Evolutionary conservation across 2,113 vertebrate genomes (phyloP).

Genomic region (Panthera uncia): DNA sequence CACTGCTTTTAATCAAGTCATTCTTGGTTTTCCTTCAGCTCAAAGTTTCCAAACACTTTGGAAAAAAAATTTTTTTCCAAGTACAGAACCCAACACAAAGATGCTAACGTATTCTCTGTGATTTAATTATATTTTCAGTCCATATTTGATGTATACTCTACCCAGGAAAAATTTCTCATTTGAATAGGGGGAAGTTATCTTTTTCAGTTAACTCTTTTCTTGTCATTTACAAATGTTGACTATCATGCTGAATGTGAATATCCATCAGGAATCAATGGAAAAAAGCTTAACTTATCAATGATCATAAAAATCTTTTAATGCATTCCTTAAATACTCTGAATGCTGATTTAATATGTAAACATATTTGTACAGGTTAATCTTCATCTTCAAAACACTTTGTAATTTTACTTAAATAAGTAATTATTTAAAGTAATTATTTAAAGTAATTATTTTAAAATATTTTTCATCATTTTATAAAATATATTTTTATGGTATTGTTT

Average conservation of each 20-base stretch:
- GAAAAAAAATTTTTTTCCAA: neutral
- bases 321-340: conserved; percentile 58
- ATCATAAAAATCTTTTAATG: conserved; percentile 37
- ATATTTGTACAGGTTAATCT: conserved; percentile 10
- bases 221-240: neutral
- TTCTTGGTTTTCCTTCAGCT: neutral
- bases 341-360: conserved; percentile 39
- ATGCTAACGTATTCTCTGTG: neutral
- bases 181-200: neutral
- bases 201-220: conserved; percentile 3
- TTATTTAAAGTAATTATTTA: conserved; percentile 54
- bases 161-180: neutral
- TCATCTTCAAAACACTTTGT: neutral
- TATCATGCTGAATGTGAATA: neutral
- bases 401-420: conserved; percentile 70
- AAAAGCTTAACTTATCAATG: conserved; percentile 25
- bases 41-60: neutral
- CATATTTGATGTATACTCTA: neutral
- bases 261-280: neutral
- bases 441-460: conserved; percentile 65
- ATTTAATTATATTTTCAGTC: neutral
- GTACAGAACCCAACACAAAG: neutral
- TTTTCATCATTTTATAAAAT: conserved; percentile 70
- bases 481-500: conserved; percentile 49
- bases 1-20: conserved; percentile 67